Evolutionary conservation across 2,113 vertebrate species (phyloP).

Genomic region (Rhombomys opimus): DNA sequence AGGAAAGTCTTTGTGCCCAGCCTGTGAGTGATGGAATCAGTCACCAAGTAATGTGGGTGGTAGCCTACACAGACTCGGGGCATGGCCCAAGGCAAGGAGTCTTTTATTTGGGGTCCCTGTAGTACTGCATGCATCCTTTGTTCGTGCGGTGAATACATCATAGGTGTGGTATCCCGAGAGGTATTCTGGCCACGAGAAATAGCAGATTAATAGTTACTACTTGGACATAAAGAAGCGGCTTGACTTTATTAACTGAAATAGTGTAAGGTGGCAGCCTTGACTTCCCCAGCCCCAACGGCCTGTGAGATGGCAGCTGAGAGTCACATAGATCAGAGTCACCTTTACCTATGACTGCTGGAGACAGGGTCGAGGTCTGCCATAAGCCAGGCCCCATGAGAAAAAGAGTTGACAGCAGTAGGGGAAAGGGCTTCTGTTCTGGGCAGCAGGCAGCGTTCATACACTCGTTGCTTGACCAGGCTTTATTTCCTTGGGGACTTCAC

Average conservation of each 20-base stretch:
- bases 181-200: not conserved
- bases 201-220: not conserved
- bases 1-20: not conserved
- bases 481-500: slow-evolving; percentile 67
- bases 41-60: not conserved
- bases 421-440: not conserved
- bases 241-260: slow-evolving; percentile 43
- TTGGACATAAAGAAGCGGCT: not conserved
- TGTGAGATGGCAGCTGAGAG: not conserved
- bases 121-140: not conserved
- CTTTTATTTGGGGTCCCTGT: not conserved
- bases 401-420: not conserved
- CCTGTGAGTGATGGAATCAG: not conserved
- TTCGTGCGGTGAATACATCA: not conserved
- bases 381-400: not conserved
- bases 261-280: slow-evolving; percentile 29
- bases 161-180: not conserved
- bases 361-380: not conserved
- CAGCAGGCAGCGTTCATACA: slow-evolving; percentile 7
- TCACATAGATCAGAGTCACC: not conserved
- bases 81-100: not conserved
- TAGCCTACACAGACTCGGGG: not conserved
- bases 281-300: not conserved
- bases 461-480: slow-evolving; percentile 62
- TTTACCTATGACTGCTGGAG: not conserved